phyloP scores from a whole-genome alignment of 2,113 vertebrate species.

The Passer domesticus region DNA sequence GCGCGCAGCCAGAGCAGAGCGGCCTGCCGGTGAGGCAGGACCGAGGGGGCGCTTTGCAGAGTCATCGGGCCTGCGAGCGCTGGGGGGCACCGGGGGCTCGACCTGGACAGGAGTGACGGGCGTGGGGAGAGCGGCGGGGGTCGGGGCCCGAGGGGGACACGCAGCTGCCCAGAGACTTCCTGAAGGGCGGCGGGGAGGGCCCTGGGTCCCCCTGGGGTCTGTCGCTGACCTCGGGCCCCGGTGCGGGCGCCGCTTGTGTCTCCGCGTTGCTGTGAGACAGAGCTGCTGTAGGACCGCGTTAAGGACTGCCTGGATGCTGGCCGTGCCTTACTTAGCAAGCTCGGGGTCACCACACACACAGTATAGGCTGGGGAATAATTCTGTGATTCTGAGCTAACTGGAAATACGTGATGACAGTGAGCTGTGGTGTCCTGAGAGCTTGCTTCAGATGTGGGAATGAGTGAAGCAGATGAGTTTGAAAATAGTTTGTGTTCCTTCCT shows the following conservation, averaged over 20 bases:
- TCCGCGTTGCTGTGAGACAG: not conserved
- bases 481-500: not conserved
- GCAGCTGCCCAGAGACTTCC: not conserved
- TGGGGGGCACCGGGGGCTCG: not conserved
- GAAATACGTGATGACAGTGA: accelerated
- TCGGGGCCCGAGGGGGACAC: accelerated
- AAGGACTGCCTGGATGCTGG: not conserved
- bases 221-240: not conserved
- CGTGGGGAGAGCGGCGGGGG: not conserved
- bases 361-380: not conserved
- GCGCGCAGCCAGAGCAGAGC: not conserved
- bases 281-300: not conserved
- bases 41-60: constrained; percentile 31
- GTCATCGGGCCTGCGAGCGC: constrained; percentile 40
- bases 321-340: no score
- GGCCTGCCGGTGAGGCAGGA: accelerated
- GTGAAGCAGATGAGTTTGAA: not conserved
- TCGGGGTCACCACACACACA: not conserved
- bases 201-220: accelerated
- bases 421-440: not conserved
- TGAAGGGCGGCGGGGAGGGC: no score
- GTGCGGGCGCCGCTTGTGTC: not conserved
- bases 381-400: not conserved
- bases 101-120: not conserved
- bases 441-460: not conserved